Conservation (phyloP, 23 tunicate genomes). For the Halocynthia roretzi region DNA sequence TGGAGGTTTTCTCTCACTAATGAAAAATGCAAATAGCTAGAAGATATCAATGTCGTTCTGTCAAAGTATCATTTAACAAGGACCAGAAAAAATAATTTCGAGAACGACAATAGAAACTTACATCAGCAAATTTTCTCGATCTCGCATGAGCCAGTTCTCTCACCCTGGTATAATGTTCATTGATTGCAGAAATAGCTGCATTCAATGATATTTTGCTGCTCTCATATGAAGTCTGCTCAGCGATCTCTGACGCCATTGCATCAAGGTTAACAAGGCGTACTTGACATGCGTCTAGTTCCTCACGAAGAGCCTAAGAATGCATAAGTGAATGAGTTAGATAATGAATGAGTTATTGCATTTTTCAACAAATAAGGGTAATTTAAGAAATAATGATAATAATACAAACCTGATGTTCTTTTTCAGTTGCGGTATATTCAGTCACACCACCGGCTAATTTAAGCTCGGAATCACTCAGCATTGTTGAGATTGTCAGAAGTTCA, state of each 20-base stretch:
- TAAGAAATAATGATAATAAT: background rate
- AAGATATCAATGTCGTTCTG: too few relatives aligned
- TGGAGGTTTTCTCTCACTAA: too few relatives aligned
- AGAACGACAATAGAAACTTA: constrained; percentile 16
- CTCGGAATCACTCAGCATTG: constrained; percentile 41
- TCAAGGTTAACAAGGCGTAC: constrained; percentile 67
- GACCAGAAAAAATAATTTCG: constrained; percentile 8
- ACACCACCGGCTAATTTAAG: constrained; percentile 30
- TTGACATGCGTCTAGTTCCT: constrained; percentile 47
- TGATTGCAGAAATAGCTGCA: constrained; percentile 63
- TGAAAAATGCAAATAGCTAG: too few relatives aligned
- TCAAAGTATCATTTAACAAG: too few relatives aligned
- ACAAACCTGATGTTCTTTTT: constrained; percentile 28
- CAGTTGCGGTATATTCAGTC: constrained; percentile 11
- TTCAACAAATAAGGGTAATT: background rate
- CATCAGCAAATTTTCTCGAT: constrained; percentile 27
- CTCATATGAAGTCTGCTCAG: constrained; percentile 64
- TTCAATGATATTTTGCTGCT: constrained; percentile 78
- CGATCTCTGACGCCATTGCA: constrained; percentile 77
- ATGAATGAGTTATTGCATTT: background rate
- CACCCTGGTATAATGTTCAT: constrained; percentile 72
- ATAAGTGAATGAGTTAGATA: background rate
- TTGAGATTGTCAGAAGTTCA: constrained; percentile 65
- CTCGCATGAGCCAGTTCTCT: constrained; percentile 53
- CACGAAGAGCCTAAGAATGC: constrained; percentile 19